Conservation (phyloP, 1,140 invertebrate species). For the Fragariocoptes setiger region DNA sequence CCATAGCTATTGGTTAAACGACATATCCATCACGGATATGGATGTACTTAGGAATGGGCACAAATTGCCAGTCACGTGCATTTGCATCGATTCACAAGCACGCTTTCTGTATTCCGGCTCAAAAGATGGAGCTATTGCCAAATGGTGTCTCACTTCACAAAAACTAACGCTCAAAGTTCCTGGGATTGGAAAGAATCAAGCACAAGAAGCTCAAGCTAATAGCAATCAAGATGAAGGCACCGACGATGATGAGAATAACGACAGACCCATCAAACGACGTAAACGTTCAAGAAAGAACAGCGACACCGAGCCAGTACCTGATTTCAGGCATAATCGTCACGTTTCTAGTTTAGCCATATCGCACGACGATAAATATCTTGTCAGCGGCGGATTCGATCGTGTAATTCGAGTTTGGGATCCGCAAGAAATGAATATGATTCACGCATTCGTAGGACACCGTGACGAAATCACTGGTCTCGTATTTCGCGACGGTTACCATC, state of each 20-base stretch:
- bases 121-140: slow-evolving; percentile 55
- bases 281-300: slow-evolving; percentile 12
- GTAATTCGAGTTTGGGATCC: slow-evolving; percentile 56
- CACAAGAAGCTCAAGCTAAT: slow-evolving; percentile 10
- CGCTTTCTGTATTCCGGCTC: slow-evolving; percentile 43
- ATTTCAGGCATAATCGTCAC: slow-evolving; percentile 21
- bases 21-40: too few species aligned
- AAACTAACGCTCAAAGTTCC: slow-evolving; percentile 19
- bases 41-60: too few species aligned
- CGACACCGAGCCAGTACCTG: slow-evolving; percentile 4
- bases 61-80: slow-evolving; percentile 39
- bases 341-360: slow-evolving; percentile 42
- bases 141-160: slow-evolving; percentile 31
- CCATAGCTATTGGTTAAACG: too few species aligned
- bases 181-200: slow-evolving; percentile 18
- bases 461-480: slow-evolving; percentile 29
- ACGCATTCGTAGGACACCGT: slow-evolving; percentile 31
- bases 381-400: slow-evolving; percentile 34
- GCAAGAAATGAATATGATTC: slow-evolving; percentile 33
- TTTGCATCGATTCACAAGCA: slow-evolving; percentile 39
- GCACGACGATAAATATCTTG: slow-evolving; percentile 48
- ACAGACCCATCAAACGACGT: too few species aligned
- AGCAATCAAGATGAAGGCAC: slow-evolving; percentile 10
- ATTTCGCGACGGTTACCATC: slow-evolving; percentile 56
- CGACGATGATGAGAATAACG: background rate